phyloP scores from a whole-genome alignment of 2,113 vertebrate genomes.

The Sciurus niger region DNA sequence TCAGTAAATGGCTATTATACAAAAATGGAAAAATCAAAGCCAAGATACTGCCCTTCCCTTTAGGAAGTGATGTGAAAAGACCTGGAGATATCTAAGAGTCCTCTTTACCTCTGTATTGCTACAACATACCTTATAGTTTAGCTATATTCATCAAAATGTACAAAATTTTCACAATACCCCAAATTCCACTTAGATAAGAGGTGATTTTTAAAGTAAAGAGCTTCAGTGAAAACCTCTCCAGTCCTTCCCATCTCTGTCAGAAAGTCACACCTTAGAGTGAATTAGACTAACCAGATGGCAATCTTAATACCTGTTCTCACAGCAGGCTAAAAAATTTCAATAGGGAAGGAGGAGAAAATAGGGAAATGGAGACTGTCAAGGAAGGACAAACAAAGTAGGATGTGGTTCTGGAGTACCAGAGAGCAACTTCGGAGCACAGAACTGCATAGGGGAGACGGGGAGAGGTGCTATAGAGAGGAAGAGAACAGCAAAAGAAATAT shows the following conservation, averaged over 20 bases:
- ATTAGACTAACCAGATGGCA: background rate
- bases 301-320: background rate
- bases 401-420: background rate
- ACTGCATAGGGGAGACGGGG: too few relatives aligned
- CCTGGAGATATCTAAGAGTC: background rate
- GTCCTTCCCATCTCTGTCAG: background rate
- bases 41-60: background rate
- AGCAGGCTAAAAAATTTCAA: background rate
- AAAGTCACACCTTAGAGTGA: conserved; percentile 22
- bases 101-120: background rate
- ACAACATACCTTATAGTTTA: background rate
- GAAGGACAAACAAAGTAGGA: background rate
- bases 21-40: background rate
- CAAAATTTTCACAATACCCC: background rate
- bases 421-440: background rate
- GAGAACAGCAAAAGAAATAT: background rate
- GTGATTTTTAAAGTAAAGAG: background rate
- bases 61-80: background rate
- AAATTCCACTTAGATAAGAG: conserved; percentile 30
- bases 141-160: background rate
- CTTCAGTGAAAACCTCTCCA: background rate
- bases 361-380: background rate
- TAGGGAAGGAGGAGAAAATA: background rate
- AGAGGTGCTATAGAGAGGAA: background rate
- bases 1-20: background rate